phyloP scores from a whole-genome alignment of 2,888 invertebrate species.

The Ophioninae sp. region DNA sequence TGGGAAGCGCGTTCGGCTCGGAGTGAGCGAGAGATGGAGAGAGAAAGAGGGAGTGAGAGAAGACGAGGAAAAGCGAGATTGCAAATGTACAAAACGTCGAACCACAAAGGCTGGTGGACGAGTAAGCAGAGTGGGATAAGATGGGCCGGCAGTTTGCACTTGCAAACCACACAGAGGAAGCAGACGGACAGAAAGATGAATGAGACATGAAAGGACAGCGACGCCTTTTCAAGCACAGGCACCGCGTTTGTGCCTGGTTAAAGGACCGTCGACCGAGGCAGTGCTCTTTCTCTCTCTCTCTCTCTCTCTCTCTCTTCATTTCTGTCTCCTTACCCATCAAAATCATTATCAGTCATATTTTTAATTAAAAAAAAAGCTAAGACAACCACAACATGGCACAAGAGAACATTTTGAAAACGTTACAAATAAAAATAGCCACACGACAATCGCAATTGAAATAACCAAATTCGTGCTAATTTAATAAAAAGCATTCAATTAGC shows the following conservation, averaged over 20 bases:
- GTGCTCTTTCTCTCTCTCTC: not conserved
- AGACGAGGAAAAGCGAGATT: slow-evolving; percentile 14
- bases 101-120: slow-evolving; percentile 38
- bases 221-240: slow-evolving; percentile 72
- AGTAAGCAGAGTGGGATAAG: slow-evolving; percentile 19
- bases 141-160: slow-evolving; percentile 37
- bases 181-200: slow-evolving; percentile 67
- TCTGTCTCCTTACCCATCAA: not conserved
- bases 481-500: no score
- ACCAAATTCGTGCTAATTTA: no score
- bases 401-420: no score
- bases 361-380: not conserved
- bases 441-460: no score
- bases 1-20: not conserved
- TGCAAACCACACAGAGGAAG: slow-evolving; percentile 12
- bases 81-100: slow-evolving; percentile 30
- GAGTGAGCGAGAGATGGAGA: slow-evolving; percentile 26
- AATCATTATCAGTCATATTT: not conserved
- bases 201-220: slow-evolving; percentile 68
- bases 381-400: no score
- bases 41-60: slow-evolving; percentile 33
- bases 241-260: slow-evolving; percentile 39
- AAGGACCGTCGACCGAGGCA: slow-evolving; percentile 28
- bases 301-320: no score
- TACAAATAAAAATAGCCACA: no score